Base-by-base conservation (phyloP, 2,113 vertebrate genomes). In the Cairina moschata region DNA sequence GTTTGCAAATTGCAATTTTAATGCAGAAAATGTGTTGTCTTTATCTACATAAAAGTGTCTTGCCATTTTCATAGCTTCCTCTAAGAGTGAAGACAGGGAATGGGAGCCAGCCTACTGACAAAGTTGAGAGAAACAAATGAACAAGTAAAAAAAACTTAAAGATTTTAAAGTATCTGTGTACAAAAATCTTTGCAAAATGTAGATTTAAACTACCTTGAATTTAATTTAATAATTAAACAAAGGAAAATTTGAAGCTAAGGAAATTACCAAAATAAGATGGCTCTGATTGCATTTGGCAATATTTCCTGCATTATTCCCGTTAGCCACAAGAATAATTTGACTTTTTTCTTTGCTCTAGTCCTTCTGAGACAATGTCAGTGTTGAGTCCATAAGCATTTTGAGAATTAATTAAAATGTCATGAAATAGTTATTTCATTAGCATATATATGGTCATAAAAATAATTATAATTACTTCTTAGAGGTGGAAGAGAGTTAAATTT, bases 401-500 rank as follows among this genome's bases (percentile, higher is more conserved):
- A 94, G 56, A 97, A 91, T 96, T 96, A 96, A 97, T 96, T 91
- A 86, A 95, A 96, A 95, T 95, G 93, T 96, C 92, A 88, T 84
- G 67, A 88, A 96, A 92, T 87, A 84, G 46, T 87, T 90, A 63
- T 96, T 96, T 91, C 74, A 94, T 96, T 97, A 96, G 38, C 78
- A 95, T 94, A 94, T 86, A 91, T 83, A 69, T 88, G 76, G 54
- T 84, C 91, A 91, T 92, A 83, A 81, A 96, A 95, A 87, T 83
- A 63, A 95, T 96, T 96, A 88, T 63, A 94, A 96, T 96, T 94
- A 75, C 85, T 93, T 95, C 75, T 91, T 94, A 92, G 90, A 95
- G 83, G 93, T 94, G 87, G 91, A 96, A 79, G 77, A 91, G 73
- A 96, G 80, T 94, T 93, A 96, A 85, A 17, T 94, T 94, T 95